A percentile compares a stretch with the other conserved stretches of the same genome.
These are phyloP conservation scores for Camarhynchus parvulus DNA, from an alignment of 2,113 vertebrate species.

Conservation along the genomic window DNA sequence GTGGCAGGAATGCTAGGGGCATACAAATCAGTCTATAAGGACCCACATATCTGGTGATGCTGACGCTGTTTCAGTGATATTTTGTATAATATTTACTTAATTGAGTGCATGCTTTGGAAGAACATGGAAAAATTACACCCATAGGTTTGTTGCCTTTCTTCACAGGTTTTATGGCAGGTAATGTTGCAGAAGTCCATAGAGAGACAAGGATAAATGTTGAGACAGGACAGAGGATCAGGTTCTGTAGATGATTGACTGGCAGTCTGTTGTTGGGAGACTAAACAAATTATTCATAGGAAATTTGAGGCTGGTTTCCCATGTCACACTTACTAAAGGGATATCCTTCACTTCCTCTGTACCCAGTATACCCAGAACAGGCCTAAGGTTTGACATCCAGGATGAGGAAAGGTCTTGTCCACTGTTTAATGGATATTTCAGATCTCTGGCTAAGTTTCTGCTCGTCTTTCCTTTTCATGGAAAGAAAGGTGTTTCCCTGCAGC, in stretches of 20 bases:
- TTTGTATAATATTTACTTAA: background rate
- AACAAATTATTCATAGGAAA: slow-evolving; percentile 36
- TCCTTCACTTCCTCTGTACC: background rate
- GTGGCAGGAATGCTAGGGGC: background rate
- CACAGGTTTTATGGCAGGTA: background rate
- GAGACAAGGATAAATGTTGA: background rate
- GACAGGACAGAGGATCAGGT: background rate
- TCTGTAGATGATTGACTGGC: background rate
- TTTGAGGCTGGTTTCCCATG: background rate
- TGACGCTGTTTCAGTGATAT: background rate
- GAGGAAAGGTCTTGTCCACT: background rate
- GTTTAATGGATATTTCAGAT: background rate
- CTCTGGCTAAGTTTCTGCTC: background rate
- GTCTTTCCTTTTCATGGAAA: background rate
- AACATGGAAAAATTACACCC: background rate
- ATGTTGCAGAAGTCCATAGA: background rate
- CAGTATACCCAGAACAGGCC: background rate
- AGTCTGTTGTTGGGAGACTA: background rate
- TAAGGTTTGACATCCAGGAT: background rate
- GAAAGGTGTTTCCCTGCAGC: background rate
- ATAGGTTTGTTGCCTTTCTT: background rate
- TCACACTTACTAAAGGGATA: background rate
- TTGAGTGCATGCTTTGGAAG: background rate
- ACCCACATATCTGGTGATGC: background rate
- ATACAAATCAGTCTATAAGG: background rate